Evolutionary conservation across 2,797 vertebrate genomes (phyloP), one percentile per base, ranked within the genome.

Genomic region (Hyperoplus immaculatus): DNA sequence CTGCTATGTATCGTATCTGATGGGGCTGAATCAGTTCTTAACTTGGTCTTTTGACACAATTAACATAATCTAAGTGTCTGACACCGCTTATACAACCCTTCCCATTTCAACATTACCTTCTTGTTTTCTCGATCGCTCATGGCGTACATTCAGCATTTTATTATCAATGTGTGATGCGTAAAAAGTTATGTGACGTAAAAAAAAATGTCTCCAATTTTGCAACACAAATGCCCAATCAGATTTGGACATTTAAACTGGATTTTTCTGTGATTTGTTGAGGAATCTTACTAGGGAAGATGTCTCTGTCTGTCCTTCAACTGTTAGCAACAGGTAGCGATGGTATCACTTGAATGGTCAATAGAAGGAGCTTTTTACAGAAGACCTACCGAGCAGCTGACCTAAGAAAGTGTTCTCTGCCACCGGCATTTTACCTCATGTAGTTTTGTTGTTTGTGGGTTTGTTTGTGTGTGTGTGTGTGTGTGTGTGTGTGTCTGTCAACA

Each of bases 391-490:
- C 6, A 54, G 1, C 15, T 13, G 38, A 41, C 49, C 1, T 8
- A 21, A 8, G 2, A 7, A 46, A 18, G 3, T 21, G 4, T 8
- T 53, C 51, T 72, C 43, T 16, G 16, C 36, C 45, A 8, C 13
- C 36, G 13, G 39, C 38, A 45, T 69, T 21, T 77, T 39, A 54
- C 0, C 67, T 16, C 63, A 18, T 60, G 53, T 67, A 13, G 2
- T 18, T 59, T 29, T 36, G 69, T 47, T 46, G 42, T 53, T 21
- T 13, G 12, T 21, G 9, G 8, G 8, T 36, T 39, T 62, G 18
- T 56, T 41, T 64, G 39, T 46, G 66, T 49, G 45, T 43, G 18
- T n/a, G n/a, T n/a, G n/a, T n/a, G 66, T 49, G 45, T 64, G 39
- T 46, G 66, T 49, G 45, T 41, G 6, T 18, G n/a, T n/a, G 38